Conservation (phyloP, 1,140 invertebrate species). For the Diuraphis noxia region DNA sequence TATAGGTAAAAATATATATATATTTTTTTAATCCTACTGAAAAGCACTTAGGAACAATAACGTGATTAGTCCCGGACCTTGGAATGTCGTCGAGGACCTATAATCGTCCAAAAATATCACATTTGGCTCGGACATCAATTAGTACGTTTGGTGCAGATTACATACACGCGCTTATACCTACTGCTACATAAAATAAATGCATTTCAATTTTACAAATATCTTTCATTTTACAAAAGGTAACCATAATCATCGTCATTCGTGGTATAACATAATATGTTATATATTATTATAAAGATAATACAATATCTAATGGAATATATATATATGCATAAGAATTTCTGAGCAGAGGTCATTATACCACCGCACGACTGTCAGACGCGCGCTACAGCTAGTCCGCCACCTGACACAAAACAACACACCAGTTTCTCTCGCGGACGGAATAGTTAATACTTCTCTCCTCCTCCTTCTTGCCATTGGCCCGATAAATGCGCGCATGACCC, state of each 20-base stretch:
- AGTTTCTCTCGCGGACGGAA: slow-evolving; percentile 11
- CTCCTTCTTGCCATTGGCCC: not conserved
- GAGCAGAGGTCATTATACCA: slow-evolving; percentile 35
- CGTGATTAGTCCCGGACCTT: not conserved
- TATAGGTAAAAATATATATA: not conserved
- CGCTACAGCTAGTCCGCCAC: not conserved
- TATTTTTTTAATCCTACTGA: not conserved
- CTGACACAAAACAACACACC: slow-evolving; percentile 35
- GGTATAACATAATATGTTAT: not conserved
- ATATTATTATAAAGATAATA: too few relatives aligned
- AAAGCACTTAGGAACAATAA: not conserved
- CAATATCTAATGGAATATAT: slow-evolving; percentile 11
- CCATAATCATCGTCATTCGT: not conserved
- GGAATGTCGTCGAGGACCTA: not conserved
- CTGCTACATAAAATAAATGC: not conserved
- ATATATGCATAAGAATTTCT: slow-evolving; percentile 8
- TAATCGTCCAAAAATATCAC: not conserved
- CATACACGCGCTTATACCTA: not conserved
- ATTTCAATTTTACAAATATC: not conserved
- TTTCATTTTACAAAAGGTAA: not conserved
- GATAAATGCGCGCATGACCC: slow-evolving; percentile 7
- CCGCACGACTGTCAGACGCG: not conserved
- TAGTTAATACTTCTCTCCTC: not conserved
- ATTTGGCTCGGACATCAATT: slow-evolving; percentile 22
- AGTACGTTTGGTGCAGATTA: not conserved